These are phyloP conservation scores for Conus betulinus DNA, from an alignment of 1,140 invertebrate species.

Conservation along the genomic window DNA sequence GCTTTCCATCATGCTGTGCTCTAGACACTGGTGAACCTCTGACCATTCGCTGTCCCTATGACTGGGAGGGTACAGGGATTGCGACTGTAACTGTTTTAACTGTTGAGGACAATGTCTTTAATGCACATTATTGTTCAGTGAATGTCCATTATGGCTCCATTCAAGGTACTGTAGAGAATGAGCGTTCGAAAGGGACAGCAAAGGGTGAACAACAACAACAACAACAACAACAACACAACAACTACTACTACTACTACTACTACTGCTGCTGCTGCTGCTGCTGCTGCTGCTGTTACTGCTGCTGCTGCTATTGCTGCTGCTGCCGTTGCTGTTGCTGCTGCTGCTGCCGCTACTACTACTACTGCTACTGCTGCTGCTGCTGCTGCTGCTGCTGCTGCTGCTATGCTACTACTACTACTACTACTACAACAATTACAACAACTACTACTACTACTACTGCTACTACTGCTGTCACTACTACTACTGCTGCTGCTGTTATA, in stretches of 20 bases:
- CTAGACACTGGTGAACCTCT: too few species aligned
- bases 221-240: too few species aligned
- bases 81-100: too few species aligned
- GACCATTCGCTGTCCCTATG: too few species aligned
- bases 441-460: not conserved
- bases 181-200: not conserved
- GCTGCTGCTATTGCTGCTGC: too few species aligned
- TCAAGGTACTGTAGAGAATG: not conserved
- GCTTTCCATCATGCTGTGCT: too few species aligned
- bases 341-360: too few species aligned
- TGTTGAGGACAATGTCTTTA: too few species aligned
- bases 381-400: not conserved
- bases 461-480: not conserved
- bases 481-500: not conserved
- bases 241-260: not conserved
- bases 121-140: not conserved
- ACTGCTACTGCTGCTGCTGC: not conserved
- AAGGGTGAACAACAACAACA: not conserved
- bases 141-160: not conserved
- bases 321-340: too few species aligned
- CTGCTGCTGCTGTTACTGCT: too few species aligned
- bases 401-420: not conserved
- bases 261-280: not conserved
- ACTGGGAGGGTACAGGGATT: too few species aligned
- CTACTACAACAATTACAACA: not conserved